Percentiles rank a stretch among this genome's conserved stretches.
phyloP scores from a whole-genome alignment of 2,797 vertebrate genomes.

The Phoebastria nigripes region DNA sequence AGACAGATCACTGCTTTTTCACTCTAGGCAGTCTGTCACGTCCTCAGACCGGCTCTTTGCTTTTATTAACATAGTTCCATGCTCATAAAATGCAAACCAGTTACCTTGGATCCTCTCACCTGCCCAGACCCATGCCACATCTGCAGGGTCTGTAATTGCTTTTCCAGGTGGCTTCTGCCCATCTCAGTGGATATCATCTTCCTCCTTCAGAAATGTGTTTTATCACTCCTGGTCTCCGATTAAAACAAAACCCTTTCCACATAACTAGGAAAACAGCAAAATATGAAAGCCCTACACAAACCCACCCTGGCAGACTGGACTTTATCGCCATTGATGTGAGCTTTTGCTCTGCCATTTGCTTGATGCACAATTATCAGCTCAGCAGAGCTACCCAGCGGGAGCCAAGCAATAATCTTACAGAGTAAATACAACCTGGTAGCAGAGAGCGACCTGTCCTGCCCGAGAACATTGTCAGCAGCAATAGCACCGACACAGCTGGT shows the following conservation, averaged over 20 bases:
- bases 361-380: not conserved
- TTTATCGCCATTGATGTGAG: not conserved
- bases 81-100: not conserved
- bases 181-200: not conserved
- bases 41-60: not conserved
- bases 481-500: not conserved
- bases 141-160: not conserved
- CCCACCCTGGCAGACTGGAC: not conserved
- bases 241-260: not conserved
- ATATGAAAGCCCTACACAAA: not conserved
- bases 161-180: not conserved
- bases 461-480: not conserved
- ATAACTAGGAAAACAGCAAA: not conserved
- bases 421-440: not conserved
- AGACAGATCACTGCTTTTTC: not conserved
- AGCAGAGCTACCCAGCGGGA: not conserved
- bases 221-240: not conserved
- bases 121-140: not conserved
- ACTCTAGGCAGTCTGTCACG: not conserved
- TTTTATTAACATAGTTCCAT: not conserved
- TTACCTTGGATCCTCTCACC: not conserved
- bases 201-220: not conserved
- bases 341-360: not conserved
- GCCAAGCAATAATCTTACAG: not conserved
- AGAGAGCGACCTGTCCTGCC: not conserved